Conservation (phyloP, 2,797 vertebrate species). For the Rallus crepitans region DNA sequence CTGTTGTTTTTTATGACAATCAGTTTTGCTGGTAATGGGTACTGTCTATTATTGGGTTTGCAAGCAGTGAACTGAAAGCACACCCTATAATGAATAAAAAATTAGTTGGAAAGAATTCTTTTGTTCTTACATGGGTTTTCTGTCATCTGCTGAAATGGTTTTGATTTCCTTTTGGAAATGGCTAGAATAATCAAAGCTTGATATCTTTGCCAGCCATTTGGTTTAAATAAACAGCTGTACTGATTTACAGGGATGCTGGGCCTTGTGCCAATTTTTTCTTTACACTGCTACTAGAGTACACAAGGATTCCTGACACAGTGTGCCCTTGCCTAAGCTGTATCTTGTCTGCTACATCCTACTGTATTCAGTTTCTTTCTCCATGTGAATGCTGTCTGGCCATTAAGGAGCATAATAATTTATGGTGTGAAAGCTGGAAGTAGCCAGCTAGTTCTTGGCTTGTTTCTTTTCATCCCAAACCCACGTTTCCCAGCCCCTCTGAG, state of each 20-base stretch:
- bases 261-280: neutral
- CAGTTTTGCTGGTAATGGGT: neutral
- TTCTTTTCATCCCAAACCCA: slow-evolving; percentile 38
- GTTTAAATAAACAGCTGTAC: slow-evolving; percentile 61
- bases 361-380: neutral
- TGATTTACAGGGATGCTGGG: slow-evolving; percentile 38
- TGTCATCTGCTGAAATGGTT: slow-evolving; percentile 40
- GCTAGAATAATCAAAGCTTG: neutral
- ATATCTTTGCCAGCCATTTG: slow-evolving; percentile 38
- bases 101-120: slow-evolving; percentile 37
- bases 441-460: slow-evolving; percentile 10
- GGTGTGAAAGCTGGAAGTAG: slow-evolving; percentile 49
- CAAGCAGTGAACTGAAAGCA: slow-evolving; percentile 47
- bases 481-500: slow-evolving; percentile 39
- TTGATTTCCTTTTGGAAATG: slow-evolving; percentile 69
- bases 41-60: slow-evolving; percentile 12
- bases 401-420: slow-evolving; percentile 27
- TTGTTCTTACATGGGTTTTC: slow-evolving; percentile 48
- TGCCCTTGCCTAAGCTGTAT: neutral
- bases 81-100: slow-evolving; percentile 19
- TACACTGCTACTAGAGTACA: neutral
- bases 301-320: neutral
- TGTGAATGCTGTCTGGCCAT: neutral
- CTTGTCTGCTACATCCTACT: slow-evolving; percentile 16
- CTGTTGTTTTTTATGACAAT: neutral